Evolutionary conservation across 2,113 vertebrate species (phyloP).

Genomic region (Cariama cristata): DNA sequence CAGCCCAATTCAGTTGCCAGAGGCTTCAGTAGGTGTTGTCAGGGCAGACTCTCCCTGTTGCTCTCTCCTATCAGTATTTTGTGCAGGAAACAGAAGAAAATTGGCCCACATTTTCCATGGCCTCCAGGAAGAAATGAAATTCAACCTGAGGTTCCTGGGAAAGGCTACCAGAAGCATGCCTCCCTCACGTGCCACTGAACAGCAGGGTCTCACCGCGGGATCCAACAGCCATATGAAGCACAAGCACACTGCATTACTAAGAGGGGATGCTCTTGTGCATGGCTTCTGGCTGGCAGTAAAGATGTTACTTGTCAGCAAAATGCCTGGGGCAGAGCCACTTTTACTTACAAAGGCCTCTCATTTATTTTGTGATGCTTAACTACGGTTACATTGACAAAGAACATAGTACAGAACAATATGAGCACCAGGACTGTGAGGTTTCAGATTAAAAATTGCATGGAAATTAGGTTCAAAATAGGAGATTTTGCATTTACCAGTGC

Average conservation of each 20-base stretch:
- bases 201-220: background rate
- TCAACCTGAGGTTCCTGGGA: background rate
- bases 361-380: background rate
- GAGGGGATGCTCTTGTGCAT: background rate
- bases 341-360: background rate
- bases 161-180: background rate
- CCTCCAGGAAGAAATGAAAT: background rate
- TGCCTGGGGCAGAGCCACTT: background rate
- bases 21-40: background rate
- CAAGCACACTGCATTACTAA: accelerated
- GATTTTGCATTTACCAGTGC: background rate
- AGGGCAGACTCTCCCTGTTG: background rate
- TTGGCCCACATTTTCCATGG: background rate
- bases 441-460: background rate
- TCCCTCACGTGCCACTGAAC: too few species aligned
- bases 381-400: background rate
- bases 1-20: background rate
- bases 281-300: background rate
- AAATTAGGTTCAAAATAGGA: background rate
- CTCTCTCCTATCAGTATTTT: background rate
- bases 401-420: background rate
- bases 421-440: background rate
- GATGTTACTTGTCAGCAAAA: too few species aligned
- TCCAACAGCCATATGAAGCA: accelerated
- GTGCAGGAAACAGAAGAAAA: background rate